phyloP scores from a whole-genome alignment of 2,888 invertebrate genomes.

The Harpalus rubripes region DNA sequence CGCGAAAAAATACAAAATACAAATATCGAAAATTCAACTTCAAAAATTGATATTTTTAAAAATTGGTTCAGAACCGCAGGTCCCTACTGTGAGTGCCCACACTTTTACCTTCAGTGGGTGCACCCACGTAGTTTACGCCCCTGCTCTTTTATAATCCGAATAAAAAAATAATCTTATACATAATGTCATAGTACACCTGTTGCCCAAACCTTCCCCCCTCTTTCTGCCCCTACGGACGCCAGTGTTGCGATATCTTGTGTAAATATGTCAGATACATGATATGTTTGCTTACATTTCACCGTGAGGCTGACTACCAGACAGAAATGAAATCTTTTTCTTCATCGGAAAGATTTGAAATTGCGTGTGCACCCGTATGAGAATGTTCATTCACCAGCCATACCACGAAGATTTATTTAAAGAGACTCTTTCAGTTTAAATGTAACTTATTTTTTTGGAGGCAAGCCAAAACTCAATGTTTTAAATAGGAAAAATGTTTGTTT shows the following conservation, averaged over 20 bases:
- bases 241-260: conserved; percentile 20
- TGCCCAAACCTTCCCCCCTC: not conserved
- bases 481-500: conserved; percentile 47
- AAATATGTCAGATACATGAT: conserved; percentile 55
- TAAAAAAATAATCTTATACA: not conserved
- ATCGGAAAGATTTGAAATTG: not conserved
- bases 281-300: conserved; percentile 51
- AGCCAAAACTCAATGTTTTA: conserved; percentile 23
- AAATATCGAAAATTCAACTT: too few relatives aligned
- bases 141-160: too few relatives aligned
- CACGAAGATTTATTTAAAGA: conserved; percentile 39
- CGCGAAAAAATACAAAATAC: too few relatives aligned
- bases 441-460: conserved; percentile 48
- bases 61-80: too few relatives aligned
- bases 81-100: too few relatives aligned
- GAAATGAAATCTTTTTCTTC: conserved; percentile 9
- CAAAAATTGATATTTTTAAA: too few relatives aligned
- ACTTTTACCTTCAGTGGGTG: too few relatives aligned
- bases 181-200: not conserved
- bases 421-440: conserved; percentile 51
- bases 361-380: not conserved
- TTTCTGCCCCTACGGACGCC: not conserved
- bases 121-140: too few relatives aligned
- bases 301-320: not conserved
- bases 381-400: conserved; percentile 42